Percentiles rank a stretch among this genome's conserved stretches.
Conservation (phyloP, 2,797 vertebrate genomes). For the Synaphobranchus kaupii region DNA sequence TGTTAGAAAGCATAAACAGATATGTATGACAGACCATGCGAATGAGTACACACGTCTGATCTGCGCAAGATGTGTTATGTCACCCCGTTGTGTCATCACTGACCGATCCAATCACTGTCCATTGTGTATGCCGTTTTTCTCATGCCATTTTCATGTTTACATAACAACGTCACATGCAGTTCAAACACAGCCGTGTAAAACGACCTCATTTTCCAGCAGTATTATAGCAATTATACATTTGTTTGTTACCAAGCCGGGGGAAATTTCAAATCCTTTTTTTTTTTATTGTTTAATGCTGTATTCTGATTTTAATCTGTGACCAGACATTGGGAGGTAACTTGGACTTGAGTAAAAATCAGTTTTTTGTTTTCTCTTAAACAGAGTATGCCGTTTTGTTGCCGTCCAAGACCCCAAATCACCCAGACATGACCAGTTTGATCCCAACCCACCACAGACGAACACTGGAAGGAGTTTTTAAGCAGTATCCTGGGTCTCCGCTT, state of each 20-base stretch:
- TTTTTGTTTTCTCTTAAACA: background rate
- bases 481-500: constrained; percentile 65
- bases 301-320: background rate
- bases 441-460: background rate
- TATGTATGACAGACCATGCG: background rate
- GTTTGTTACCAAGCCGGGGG: background rate
- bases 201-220: background rate
- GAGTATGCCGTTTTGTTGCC: background rate
- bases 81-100: background rate
- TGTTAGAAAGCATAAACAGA: background rate
- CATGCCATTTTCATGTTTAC: background rate
- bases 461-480: background rate
- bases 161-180: background rate
- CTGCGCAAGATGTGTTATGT: background rate
- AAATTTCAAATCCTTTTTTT: background rate
- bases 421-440: background rate
- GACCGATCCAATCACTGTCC: background rate
- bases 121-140: background rate
- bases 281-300: background rate
- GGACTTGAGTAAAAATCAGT: background rate
- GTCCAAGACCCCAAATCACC: background rate
- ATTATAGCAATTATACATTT: background rate
- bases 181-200: background rate
- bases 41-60: background rate
- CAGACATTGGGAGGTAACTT: background rate